phyloP scores from a whole-genome alignment of 2,797 vertebrate genomes.

The Luscinia luscinia region DNA sequence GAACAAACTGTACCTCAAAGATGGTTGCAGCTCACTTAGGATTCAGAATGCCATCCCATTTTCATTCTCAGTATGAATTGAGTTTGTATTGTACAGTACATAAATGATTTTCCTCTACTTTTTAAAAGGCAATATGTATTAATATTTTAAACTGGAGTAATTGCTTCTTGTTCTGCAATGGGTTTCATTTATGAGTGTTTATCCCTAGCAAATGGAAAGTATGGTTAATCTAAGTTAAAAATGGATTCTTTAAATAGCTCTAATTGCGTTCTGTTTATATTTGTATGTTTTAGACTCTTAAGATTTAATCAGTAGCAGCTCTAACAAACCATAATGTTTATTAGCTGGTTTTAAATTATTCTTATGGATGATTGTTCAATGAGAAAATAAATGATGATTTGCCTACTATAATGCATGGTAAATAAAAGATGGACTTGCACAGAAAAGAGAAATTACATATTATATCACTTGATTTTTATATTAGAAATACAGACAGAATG shows the following conservation, averaged over 20 bases:
- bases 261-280: constrained; percentile 85
- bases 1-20: constrained; percentile 55
- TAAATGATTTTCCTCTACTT: constrained; percentile 82
- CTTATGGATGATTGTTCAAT: constrained; percentile 74
- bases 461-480: constrained; percentile 37
- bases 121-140: constrained; percentile 80
- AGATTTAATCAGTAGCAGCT: constrained; percentile 83
- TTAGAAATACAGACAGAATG: constrained; percentile 33
- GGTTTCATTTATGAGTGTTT: constrained; percentile 84
- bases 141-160: constrained; percentile 87
- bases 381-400: constrained; percentile 77
- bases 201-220: constrained; percentile 82
- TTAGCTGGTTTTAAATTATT: constrained; percentile 85
- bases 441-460: constrained; percentile 6
- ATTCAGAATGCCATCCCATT: constrained; percentile 48
- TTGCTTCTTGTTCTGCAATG: constrained; percentile 83
- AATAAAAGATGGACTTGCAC: constrained; percentile 73
- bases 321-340: constrained; percentile 84
- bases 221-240: constrained; percentile 86
- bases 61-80: constrained; percentile 68
- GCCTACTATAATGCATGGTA: constrained; percentile 65
- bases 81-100: constrained; percentile 68
- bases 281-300: constrained; percentile 83
- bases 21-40: constrained; percentile 61
- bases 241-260: constrained; percentile 85